Evolutionary conservation across 2,113 vertebrate species (phyloP).

Genomic region (Arenaria interpres): DNA sequence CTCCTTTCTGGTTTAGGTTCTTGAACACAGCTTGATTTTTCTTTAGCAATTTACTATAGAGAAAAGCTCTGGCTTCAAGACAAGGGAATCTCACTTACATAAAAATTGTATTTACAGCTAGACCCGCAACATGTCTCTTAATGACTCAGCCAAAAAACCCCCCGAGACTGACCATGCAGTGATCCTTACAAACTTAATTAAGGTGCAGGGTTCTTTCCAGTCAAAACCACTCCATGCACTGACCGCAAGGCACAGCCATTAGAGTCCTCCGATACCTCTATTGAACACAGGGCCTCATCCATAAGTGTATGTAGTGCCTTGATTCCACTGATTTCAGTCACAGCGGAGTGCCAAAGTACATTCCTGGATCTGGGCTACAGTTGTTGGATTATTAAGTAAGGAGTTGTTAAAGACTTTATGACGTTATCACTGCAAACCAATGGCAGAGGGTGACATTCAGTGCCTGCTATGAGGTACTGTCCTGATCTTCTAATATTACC

Average conservation of each 20-base stretch:
- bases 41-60: background rate
- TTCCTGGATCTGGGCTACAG: background rate
- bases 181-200: background rate
- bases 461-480: background rate
- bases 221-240: background rate
- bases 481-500: background rate
- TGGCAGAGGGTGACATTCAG: accelerated
- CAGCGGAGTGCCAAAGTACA: background rate
- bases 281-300: background rate
- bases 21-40: background rate
- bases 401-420: background rate
- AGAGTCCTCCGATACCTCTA: background rate
- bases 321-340: background rate
- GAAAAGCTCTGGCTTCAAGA: background rate
- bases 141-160: background rate
- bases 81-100: background rate
- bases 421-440: background rate
- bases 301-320: background rate
- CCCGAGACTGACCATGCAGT: background rate
- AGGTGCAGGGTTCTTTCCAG: background rate
- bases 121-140: background rate
- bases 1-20: background rate
- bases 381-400: background rate
- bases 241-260: background rate
- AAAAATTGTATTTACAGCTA: background rate